These are phyloP conservation scores for Colaptes auratus DNA, from an alignment of 2,113 vertebrate genomes.

Conservation along the genomic window DNA sequence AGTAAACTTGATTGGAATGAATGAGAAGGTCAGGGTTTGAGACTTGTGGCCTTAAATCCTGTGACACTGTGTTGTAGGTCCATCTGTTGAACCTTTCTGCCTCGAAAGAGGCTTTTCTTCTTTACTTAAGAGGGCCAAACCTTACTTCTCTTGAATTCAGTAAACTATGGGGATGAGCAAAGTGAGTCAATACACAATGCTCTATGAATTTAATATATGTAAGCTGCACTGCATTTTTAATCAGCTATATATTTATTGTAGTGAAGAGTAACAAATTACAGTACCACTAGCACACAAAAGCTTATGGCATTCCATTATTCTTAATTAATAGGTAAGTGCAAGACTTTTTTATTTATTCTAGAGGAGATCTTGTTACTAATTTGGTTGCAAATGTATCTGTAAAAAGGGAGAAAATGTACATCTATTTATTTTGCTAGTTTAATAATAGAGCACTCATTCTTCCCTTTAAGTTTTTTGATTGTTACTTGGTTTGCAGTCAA, in stretches of 20 bases:
- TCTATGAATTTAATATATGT: conserved; percentile 40
- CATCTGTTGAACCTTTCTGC: not conserved
- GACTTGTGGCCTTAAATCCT: not conserved
- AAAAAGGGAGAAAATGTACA: conserved; percentile 63
- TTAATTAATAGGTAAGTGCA: conserved; percentile 79
- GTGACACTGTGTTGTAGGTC: not conserved
- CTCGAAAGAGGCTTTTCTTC: not conserved
- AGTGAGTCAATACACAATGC: conserved; percentile 30
- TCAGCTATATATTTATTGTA: conserved; percentile 69
- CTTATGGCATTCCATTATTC: conserved; percentile 79
- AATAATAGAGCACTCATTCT: conserved; percentile 59
- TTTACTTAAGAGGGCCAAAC: not conserved
- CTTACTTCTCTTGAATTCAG: not conserved
- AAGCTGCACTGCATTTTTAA: conserved; percentile 67
- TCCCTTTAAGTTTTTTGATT: conserved; percentile 46
- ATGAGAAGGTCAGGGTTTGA: not conserved
- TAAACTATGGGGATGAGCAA: not conserved
- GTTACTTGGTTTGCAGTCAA: conserved; percentile 30
- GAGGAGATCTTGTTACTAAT: conserved; percentile 66
- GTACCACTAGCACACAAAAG: conserved; percentile 65
- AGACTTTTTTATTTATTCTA: conserved; percentile 72
- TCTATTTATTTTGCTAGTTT: conserved; percentile 69
- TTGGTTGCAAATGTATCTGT: conserved; percentile 71
- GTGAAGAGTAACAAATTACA: conserved; percentile 74
- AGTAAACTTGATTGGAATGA: not conserved